Percentiles rank a stretch among this genome's conserved stretches.
Conservation (phyloP, 2,113 vertebrate genomes). For the Actenoides hombroni region DNA sequence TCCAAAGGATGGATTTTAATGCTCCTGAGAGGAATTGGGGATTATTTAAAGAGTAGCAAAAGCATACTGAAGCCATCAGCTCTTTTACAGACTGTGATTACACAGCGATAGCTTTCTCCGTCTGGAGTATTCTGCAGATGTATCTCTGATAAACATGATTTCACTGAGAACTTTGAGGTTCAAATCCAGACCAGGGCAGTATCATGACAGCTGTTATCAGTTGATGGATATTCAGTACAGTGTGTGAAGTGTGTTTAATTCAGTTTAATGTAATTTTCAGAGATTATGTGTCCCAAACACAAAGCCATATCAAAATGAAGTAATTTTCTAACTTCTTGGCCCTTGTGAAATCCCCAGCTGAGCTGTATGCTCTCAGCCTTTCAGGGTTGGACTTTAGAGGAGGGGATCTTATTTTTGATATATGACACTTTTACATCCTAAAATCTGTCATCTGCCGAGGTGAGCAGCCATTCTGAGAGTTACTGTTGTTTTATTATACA, state of each 20-base stretch:
- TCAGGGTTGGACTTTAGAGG: background rate
- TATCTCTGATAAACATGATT: background rate
- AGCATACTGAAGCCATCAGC: slow-evolving; percentile 50
- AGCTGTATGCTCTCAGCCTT: background rate
- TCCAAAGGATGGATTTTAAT: slow-evolving; percentile 2
- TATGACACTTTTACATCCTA: background rate
- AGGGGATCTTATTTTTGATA: background rate
- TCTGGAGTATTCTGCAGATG: slow-evolving; percentile 11
- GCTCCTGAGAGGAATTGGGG: background rate
- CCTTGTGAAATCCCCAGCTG: background rate
- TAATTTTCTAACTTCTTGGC: background rate
- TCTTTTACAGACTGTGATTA: background rate
- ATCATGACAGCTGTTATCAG: slow-evolving; percentile 39
- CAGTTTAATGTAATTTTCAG: slow-evolving; percentile 2
- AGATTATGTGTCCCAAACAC: slow-evolving; percentile 16
- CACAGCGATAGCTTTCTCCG: background rate
- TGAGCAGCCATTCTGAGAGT: background rate
- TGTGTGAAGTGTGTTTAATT: slow-evolving; percentile 17
- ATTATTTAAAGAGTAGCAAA: slow-evolving; percentile 43
- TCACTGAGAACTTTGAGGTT: background rate
- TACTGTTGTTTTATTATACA: background rate
- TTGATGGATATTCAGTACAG: slow-evolving; percentile 15
- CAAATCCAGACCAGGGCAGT: slow-evolving; percentile 21
- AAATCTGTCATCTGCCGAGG: background rate
- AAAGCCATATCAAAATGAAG: background rate